These are phyloP conservation scores for Trachurus trachurus DNA, from an alignment of 2,797 vertebrate species.

Conservation along the genomic window DNA sequence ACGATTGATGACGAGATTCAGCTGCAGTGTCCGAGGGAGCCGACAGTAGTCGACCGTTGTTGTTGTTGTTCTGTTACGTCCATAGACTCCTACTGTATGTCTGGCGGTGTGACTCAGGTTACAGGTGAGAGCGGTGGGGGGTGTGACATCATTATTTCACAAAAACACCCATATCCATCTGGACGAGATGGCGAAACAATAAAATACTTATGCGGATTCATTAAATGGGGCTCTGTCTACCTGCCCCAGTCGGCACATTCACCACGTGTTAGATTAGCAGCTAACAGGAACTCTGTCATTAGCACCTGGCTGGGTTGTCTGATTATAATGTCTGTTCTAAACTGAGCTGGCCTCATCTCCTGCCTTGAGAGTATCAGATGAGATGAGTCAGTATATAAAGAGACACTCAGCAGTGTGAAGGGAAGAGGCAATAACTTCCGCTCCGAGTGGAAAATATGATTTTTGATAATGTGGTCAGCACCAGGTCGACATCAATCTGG, in stretches of 20 bases:
- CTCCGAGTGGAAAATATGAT: slow-evolving; percentile 3
- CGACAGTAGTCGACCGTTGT: no score
- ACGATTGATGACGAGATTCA: no score
- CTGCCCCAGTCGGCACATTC: slow-evolving; percentile 38
- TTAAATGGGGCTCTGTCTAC: no score
- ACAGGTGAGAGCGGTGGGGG: no score
- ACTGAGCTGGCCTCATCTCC: slow-evolving; percentile 1
- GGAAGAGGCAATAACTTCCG: slow-evolving; percentile 3
- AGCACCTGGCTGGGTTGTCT: slow-evolving; percentile 20
- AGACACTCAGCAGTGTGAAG: neutral
- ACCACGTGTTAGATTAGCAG: slow-evolving; percentile 56
- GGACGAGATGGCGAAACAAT: no score
- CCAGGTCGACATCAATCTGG: slow-evolving; percentile 12
- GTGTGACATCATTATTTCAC: no score
- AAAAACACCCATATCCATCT: no score
- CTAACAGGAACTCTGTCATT: slow-evolving; percentile 56
- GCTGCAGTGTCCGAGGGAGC: no score
- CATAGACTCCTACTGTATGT: no score
- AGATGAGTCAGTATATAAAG: neutral
- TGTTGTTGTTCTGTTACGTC: no score
- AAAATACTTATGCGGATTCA: no score
- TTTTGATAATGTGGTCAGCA: slow-evolving; percentile 14
- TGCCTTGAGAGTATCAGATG: neutral
- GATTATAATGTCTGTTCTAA: slow-evolving; percentile 34
- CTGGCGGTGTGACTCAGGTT: no score